phyloP scores from a whole-genome alignment of 2,797 vertebrate species.

The Dermochelys coriacea region DNA sequence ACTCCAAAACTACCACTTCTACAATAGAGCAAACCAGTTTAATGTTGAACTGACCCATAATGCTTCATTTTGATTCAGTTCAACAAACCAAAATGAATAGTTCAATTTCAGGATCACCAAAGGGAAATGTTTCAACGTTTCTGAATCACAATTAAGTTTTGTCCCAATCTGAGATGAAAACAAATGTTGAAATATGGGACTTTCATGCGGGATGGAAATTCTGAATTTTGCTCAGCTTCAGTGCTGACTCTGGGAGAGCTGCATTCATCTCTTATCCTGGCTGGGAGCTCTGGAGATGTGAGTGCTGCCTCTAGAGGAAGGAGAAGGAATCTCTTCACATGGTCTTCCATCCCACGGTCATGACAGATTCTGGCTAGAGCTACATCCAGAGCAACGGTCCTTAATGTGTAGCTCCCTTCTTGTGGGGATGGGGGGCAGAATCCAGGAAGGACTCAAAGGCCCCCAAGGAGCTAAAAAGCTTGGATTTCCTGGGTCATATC shows the following conservation, averaged over 20 bases:
- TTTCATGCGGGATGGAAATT: background rate
- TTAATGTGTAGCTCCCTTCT: background rate
- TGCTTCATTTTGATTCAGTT: background rate
- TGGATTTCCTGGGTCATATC: background rate
- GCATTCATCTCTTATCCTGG: background rate
- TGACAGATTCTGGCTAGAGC: rapidly evolving
- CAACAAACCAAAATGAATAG: background rate
- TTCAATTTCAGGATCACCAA: background rate
- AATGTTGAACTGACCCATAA: background rate
- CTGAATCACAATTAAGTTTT: background rate
- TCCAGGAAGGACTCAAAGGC: background rate
- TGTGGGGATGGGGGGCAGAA: background rate
- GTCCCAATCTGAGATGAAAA: background rate
- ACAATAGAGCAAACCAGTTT: background rate
- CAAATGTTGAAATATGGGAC: background rate
- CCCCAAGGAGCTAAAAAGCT: background rate
- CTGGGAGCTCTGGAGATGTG: background rate
- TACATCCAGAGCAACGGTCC: background rate
- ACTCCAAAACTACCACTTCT: background rate
- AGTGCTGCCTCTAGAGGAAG: background rate
- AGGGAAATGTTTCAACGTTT: background rate
- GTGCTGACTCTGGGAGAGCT: background rate
- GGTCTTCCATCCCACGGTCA: background rate
- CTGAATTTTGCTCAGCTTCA: background rate
- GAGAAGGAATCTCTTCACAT: background rate